Evolutionary conservation across 1,140 invertebrate genomes (phyloP).

Genomic region (Drosophila lacteicornis): DNA sequence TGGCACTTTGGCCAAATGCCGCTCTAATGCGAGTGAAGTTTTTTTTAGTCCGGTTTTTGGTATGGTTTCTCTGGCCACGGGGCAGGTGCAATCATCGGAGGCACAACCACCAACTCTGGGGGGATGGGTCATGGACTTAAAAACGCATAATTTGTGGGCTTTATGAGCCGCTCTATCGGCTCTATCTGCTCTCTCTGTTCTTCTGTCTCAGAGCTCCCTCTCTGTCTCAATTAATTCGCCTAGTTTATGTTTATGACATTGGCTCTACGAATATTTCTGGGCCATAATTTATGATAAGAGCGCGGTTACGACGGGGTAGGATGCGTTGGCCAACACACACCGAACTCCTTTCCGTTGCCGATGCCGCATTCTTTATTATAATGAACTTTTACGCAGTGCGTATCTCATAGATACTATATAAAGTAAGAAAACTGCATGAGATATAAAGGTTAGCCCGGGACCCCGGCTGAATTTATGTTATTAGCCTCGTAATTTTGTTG

Average conservation of each 20-base stretch:
- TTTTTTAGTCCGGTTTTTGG: conserved; percentile 28
- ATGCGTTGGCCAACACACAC: conserved; percentile 23
- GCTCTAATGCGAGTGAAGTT: conserved; percentile 50
- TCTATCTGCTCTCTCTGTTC: conserved; percentile 2
- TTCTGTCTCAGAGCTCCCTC: conserved; percentile 4
- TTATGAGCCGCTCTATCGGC: conserved; percentile 63
- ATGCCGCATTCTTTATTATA: conserved; percentile 58
- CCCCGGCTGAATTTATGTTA: conserved; percentile 71
- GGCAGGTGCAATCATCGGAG: conserved; percentile 63
- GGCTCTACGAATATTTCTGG: conserved; percentile 65
- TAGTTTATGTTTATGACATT: conserved; percentile 78
- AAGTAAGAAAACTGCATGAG: conserved; percentile 1
- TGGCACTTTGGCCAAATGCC: conserved; percentile 65
- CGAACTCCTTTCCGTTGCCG: conserved; percentile 15
- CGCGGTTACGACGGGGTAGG: conserved; percentile 13
- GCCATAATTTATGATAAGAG: conserved; percentile 74
- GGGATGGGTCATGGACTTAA: conserved; percentile 60
- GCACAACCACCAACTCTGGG: conserved; percentile 12
- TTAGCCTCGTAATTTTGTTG: conserved; percentile 76
- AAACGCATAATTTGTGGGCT: conserved; percentile 77
- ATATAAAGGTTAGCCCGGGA: conserved; percentile 12
- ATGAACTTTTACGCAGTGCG: conserved; percentile 79
- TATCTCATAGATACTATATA: conserved; percentile 68
- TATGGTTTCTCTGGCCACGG: not conserved
- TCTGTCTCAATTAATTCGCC: conserved; percentile 77